Evolutionary conservation across 2,888 invertebrate species (phyloP).

Genomic region (Euproctis similis): DNA sequence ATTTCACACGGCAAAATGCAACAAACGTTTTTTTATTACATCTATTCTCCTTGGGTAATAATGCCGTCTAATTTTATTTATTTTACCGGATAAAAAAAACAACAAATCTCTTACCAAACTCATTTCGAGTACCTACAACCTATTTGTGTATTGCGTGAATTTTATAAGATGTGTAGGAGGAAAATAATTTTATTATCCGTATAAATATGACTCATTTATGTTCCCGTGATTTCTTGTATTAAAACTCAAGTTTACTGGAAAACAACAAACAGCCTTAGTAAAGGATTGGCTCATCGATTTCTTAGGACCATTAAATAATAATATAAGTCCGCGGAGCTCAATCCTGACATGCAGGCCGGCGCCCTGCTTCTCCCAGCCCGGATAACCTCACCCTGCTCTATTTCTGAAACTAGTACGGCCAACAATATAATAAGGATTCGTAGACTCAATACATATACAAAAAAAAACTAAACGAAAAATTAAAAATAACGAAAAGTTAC

Average conservation of each 20-base stretch:
- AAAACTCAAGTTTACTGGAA: slow-evolving; percentile 10
- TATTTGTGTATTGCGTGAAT: slow-evolving; percentile 12
- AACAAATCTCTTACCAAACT: slow-evolving; percentile 12
- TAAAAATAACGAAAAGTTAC: no score
- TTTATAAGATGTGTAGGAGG: slow-evolving; percentile 9
- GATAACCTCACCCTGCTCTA: slow-evolving; percentile 47
- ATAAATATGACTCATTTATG: slow-evolving; percentile 11
- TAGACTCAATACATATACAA: no score
- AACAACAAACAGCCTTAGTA: slow-evolving; percentile 18
- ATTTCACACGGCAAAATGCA: slow-evolving; percentile 64
- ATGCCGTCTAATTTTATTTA: slow-evolving; percentile 29
- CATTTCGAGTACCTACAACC: slow-evolving; percentile 8
- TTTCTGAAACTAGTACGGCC: slow-evolving; percentile 39
- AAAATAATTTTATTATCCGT: slow-evolving; percentile 9
- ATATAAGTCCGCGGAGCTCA: slow-evolving; percentile 56
- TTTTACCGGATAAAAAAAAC: slow-evolving; percentile 14
- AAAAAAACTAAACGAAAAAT: no score
- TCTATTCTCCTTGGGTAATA: slow-evolving; percentile 32
- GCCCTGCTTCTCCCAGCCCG: slow-evolving; percentile 41
- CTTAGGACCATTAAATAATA: slow-evolving; percentile 57
- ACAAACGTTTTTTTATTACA: slow-evolving; percentile 53
- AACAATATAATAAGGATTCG: no score
- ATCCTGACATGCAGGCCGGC: slow-evolving; percentile 47
- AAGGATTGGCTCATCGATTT: slow-evolving; percentile 46
- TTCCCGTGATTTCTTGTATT: slow-evolving; percentile 12